phyloP scores from a whole-genome alignment of 2,888 invertebrate species.

The Cephus rjabovi region DNA sequence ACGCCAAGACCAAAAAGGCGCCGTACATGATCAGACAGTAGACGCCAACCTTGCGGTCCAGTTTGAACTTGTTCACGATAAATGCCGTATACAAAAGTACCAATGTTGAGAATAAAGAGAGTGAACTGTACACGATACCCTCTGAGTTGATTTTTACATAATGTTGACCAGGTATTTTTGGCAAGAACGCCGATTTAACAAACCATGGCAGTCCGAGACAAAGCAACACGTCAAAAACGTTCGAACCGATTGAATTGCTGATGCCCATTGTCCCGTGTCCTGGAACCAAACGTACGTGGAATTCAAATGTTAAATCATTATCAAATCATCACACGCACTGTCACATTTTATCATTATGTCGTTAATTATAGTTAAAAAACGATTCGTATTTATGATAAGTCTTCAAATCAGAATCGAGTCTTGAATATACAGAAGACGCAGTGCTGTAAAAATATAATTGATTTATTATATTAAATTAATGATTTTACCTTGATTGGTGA shows the following conservation, averaged over 20 bases:
- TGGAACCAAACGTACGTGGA: conserved; percentile 55
- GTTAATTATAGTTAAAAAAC: neutral
- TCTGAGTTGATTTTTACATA: conserved; percentile 80
- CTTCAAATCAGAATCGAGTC: neutral
- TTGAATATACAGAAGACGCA: neutral
- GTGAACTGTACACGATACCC: conserved; percentile 81
- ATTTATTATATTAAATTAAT: neutral
- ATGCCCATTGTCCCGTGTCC: conserved; percentile 84
- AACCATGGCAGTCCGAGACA: conserved; percentile 86
- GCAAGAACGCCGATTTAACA: conserved; percentile 75
- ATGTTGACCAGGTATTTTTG: conserved; percentile 70
- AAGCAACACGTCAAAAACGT: conserved; percentile 83
- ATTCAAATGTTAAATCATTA: conserved; percentile 12
- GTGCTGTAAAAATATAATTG: neutral
- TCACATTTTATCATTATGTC: conserved; percentile 36
- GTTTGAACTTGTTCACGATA: conserved; percentile 74
- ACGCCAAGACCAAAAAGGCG: conserved; percentile 76
- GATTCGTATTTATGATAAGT: neutral
- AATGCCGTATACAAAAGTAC: conserved; percentile 77
- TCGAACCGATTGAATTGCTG: conserved; percentile 85
- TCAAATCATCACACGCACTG: neutral
- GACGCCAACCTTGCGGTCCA: conserved; percentile 79
- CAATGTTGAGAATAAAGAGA: conserved; percentile 80
- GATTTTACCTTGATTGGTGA: conserved; percentile 79
- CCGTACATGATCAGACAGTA: conserved; percentile 76